Evolutionary conservation across 2,797 vertebrate species (phyloP), one percentile per base, ranked within the genome.

Genomic region (Manis crassicaudata): DNA sequence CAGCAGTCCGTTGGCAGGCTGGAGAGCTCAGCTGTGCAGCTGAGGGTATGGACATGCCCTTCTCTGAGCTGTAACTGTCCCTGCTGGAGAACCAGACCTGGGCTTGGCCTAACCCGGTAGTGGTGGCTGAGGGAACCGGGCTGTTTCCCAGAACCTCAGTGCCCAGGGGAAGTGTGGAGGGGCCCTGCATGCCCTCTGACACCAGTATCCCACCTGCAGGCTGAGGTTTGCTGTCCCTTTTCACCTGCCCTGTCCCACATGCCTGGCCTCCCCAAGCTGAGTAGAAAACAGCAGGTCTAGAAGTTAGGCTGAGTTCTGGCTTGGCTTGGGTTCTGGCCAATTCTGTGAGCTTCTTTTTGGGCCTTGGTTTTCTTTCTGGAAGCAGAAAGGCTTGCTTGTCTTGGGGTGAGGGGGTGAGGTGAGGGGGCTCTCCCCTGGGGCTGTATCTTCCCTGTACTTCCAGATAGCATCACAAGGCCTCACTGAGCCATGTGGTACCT

Each of bases 301-400:
- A 46, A 27, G 16, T 83, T 52, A 32, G 32, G 18, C 32, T 52
- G 29, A 35, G 62, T 58, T n/a, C 92, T 46, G 29, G 32, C 73
- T 68, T 35, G 32, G 13, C 21, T 56, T 70, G 50, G 76, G 56
- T 25, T 90, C 89, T 90, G 75, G 54, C 63, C 50, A 8, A n/a
- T 65, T 60, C 54, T 21, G 5, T 29, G 58, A 62, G 25, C 79
- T 27, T 37, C 23, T 50, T 17, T 79, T 73, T 63, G 56, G 40
- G 46, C n/a, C n/a, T 88, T 3, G 2, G 17, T 46, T 88, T 95
- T 88, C 50, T 40, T 90, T 88, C 46, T 20, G 54, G 88, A 94
- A 76, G 63, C 29, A 52, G 65, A 80, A 82, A 79, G 43, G 85
- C 54, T n/a, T 18, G 8, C 11, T 46, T 37, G 43, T 76, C 32